phyloP scores from a whole-genome alignment of 2,797 vertebrate genomes.

The Cygnus olor region DNA sequence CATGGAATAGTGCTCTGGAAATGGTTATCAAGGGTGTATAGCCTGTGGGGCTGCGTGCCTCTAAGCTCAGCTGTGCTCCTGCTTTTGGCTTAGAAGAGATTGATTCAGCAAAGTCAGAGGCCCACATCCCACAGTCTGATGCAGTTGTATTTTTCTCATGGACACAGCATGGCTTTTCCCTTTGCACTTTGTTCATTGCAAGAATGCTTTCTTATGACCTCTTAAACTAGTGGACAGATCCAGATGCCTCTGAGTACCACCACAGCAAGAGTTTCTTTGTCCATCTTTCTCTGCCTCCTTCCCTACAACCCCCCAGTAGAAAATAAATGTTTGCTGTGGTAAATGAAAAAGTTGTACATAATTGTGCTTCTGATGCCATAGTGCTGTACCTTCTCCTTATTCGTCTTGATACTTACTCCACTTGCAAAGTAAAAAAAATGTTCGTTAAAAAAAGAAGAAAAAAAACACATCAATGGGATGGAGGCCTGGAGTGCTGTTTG shows the following conservation, averaged over 20 bases:
- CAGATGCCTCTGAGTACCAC: not conserved
- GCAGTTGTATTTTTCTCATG: not conserved
- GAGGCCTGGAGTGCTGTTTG: not conserved
- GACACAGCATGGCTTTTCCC: not conserved
- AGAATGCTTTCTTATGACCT: not conserved
- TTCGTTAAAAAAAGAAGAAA: not conserved
- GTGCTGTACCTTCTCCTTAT: not conserved
- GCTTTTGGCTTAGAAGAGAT: not conserved
- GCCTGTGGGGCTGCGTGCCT: not conserved
- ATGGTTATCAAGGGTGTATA: not conserved
- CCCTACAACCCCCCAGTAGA: rapidly evolving
- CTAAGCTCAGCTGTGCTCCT: not conserved
- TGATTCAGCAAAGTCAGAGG: not conserved
- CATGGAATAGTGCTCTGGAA: not conserved
- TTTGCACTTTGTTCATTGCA: not conserved
- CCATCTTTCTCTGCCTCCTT: not conserved
- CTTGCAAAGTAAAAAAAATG: not conserved
- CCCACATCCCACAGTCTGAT: not conserved
- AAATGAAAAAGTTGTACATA: not conserved
- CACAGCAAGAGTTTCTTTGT: not conserved
- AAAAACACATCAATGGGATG: not conserved
- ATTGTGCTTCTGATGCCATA: not conserved
- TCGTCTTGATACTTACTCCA: not conserved
- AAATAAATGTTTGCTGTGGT: not conserved
- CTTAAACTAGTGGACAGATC: not conserved